Evolutionary conservation across 2,888 invertebrate genomes (phyloP), one percentile per base, ranked within the genome.

Genomic region (Carcina quercana): DNA sequence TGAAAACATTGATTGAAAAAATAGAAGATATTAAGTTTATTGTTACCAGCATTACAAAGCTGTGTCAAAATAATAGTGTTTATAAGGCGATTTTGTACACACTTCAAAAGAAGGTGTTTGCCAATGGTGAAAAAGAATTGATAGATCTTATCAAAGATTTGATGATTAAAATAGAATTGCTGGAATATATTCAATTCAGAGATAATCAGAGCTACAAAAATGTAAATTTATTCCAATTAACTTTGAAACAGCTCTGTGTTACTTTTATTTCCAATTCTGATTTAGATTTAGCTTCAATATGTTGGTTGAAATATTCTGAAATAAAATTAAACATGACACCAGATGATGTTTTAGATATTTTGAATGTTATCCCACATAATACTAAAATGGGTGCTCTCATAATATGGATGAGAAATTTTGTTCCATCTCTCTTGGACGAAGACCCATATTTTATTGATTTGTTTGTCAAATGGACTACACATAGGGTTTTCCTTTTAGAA

Each of bases 401-500:
- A 25, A 72, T 79, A 43, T 85, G 82, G 83, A 50, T 85, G 20
- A 74, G 73, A 46, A 74, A 78, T 43, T 76, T 80, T 54, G 60
- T 70, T 26, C 83, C 85, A 28, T 49, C 64, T 28, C 49, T 84
- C 28, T 52, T 84, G 30, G 76, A 80, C 39, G 52, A 71, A 43
- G 78, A 79, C 40, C 84, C 85, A 32, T 83, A 73, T 54, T 61
- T 66, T 45, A 66, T 80, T 34, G 84, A 85, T 47, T 44, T 79
- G 38, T 72, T 84, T 59, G 80, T 82, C 2, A 73, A 73, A 45
- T 85, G 85, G 85, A 71, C 78, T 8, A 72, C 71, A 43, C 75
- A 80, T 41, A 72, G 80, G 43, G 66, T 83, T 41, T 76, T 83
- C 47, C 51, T 59, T 21, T 54, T 85, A 24, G 85, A 85, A 50